phyloP scores from a whole-genome alignment of 2,888 invertebrate genomes.

The Pediacus dermestoides region DNA sequence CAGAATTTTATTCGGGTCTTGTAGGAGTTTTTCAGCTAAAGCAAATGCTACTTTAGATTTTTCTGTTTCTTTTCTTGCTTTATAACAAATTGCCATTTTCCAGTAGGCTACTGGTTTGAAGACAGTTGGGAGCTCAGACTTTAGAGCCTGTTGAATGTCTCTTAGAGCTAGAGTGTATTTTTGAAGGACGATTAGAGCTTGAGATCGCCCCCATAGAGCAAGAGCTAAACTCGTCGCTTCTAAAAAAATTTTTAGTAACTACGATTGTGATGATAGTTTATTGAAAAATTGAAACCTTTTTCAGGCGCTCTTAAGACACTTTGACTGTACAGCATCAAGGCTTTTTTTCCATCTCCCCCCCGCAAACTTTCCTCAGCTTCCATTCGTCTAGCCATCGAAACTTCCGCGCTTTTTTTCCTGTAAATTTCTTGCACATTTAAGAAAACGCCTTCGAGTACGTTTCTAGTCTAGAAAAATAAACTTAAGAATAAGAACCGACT shows the following conservation, averaged over 20 bases:
- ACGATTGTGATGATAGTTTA: constrained; percentile 1
- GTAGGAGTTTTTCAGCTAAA: constrained; percentile 59
- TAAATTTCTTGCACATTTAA: constrained; percentile 65
- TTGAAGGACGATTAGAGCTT: constrained; percentile 57
- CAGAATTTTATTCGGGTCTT: constrained; percentile 30
- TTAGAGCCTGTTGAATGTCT: constrained; percentile 65
- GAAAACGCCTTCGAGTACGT: constrained; percentile 56
- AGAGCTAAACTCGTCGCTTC: constrained; percentile 54
- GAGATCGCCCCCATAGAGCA: constrained; percentile 65
- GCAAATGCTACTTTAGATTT: constrained; percentile 65
- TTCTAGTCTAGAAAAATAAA: constrained; percentile 36
- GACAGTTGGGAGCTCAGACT: constrained; percentile 59
- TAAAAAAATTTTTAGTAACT: constrained; percentile 12
- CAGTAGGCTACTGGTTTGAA: constrained; percentile 66
- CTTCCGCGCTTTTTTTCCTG: constrained; percentile 62
- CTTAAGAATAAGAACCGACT: constrained; percentile 2
- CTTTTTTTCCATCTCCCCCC: constrained; percentile 55
- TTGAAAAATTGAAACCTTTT: constrained; percentile 51
- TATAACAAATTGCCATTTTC: constrained; percentile 67
- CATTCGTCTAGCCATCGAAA: constrained; percentile 59
- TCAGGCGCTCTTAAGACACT: constrained; percentile 70
- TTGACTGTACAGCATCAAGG: constrained; percentile 65
- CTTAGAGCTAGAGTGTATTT: constrained; percentile 60
- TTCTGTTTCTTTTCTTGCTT: constrained; percentile 57
- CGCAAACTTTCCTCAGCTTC: constrained; percentile 61